phyloP scores from a whole-genome alignment of 2,797 vertebrate genomes.

The Eulemur rubriventer region DNA sequence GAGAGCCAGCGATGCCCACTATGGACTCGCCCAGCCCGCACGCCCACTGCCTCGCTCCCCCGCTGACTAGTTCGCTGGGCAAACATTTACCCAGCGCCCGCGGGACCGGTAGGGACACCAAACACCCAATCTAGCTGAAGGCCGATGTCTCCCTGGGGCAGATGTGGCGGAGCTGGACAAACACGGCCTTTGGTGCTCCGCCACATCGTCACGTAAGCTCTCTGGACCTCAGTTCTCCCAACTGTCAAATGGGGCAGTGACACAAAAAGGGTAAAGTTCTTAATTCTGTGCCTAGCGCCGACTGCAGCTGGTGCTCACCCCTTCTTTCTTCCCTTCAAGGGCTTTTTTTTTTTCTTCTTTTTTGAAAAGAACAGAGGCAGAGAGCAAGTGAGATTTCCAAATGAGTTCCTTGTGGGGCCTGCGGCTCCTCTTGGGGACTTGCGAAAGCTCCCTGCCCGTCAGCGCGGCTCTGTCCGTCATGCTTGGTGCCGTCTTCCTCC shows the following conservation, averaged over 20 bases:
- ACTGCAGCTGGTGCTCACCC: accelerated
- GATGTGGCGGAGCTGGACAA: not conserved
- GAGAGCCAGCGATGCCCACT: accelerated
- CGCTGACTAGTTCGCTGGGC: accelerated
- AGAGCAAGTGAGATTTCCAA: not conserved
- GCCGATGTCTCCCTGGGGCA: not conserved
- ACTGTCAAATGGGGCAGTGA: accelerated
- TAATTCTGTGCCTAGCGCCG: accelerated
- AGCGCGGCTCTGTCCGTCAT: not conserved
- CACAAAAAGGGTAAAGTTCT: accelerated
- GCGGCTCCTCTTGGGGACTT: not conserved
- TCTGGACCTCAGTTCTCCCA: not conserved
- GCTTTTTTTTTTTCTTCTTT: not conserved
- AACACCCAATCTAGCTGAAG: too few species aligned
- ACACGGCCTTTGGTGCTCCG: not conserved
- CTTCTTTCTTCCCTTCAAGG: not conserved
- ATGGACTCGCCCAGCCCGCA: accelerated
- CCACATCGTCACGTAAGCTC: accelerated
- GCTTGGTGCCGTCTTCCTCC: not conserved
- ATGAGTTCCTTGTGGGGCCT: not conserved
- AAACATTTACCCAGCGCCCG: not conserved
- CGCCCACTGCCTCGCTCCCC: accelerated
- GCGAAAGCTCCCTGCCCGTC: not conserved
- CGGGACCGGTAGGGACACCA: not conserved
- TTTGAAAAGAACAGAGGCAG: not conserved